A percentile compares a stretch with the other conserved stretches of the same genome.
These are phyloP conservation scores for Euzetes globulus DNA, from an alignment of 2,888 invertebrate genomes.

Conservation along the genomic window DNA sequence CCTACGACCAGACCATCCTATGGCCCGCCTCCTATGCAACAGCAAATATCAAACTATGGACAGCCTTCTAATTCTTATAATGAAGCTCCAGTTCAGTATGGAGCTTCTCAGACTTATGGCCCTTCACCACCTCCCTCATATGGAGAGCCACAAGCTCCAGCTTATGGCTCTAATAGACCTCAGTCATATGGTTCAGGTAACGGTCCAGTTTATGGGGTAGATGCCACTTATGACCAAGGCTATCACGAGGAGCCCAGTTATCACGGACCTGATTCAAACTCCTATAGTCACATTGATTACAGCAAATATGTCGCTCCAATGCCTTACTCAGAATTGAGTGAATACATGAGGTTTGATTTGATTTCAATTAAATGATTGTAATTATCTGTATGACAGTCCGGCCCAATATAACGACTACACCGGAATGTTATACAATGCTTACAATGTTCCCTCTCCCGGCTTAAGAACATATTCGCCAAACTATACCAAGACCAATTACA, in stretches of 20 bases:
- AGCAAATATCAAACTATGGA: no score
- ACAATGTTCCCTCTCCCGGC: neutral
- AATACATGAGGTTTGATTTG: neutral
- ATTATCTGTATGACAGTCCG: neutral
- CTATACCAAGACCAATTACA: neutral
- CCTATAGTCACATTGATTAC: neutral
- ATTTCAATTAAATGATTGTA: neutral
- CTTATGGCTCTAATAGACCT: no score
- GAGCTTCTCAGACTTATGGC: no score
- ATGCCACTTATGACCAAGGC: neutral
- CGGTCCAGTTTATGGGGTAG: neutral
- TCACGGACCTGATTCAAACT: neutral
- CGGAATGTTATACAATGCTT: neutral
- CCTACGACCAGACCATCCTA: neutral
- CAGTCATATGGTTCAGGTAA: neutral
- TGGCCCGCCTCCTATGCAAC: no score
- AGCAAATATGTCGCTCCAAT: neutral
- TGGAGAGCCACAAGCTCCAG: no score
- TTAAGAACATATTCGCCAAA: neutral
- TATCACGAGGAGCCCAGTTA: neutral
- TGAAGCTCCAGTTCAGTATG: no score
- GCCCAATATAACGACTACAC: neutral
- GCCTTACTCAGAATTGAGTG: neutral
- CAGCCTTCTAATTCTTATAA: no score
- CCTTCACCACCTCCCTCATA: no score